phyloP scores from a whole-genome alignment of 2,113 vertebrate species.

The Euleptes europaea region DNA sequence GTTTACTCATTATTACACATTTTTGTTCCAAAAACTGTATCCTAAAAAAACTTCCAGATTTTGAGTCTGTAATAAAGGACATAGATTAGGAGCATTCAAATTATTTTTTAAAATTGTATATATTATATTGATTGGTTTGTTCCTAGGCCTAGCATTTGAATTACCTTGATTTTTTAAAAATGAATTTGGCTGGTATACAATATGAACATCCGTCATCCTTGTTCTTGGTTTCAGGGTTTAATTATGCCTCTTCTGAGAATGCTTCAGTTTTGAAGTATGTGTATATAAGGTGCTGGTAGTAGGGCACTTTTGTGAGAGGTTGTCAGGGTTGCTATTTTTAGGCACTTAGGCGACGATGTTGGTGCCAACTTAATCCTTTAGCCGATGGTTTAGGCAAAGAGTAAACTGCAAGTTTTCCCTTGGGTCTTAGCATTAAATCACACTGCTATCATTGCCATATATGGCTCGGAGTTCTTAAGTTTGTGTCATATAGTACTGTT shows the following conservation, averaged over 20 bases:
- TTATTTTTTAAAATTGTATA: neutral
- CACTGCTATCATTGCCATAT: slow-evolving; percentile 6
- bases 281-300: slow-evolving; percentile 17
- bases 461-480: slow-evolving; percentile 13
- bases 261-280: neutral
- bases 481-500: fast-evolving
- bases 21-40: neutral
- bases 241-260: neutral
- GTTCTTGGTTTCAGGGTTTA: neutral
- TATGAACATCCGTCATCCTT: neutral
- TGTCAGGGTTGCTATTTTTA: neutral
- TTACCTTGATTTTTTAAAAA: neutral
- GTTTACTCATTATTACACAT: neutral
- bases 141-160: neutral
- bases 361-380: neutral
- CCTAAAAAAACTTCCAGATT: neutral
- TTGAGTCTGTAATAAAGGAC: neutral
- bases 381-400: slow-evolving; percentile 10
- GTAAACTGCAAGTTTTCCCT: slow-evolving; percentile 38
- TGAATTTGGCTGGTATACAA: neutral
- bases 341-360: neutral
- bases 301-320: neutral
- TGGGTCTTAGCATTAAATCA: slow-evolving; percentile 27
- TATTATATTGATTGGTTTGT: neutral
- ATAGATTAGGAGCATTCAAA: neutral